These are phyloP conservation scores for Gymnothorax javanicus DNA, from an alignment of 2,797 vertebrate genomes.

Conservation along the genomic window DNA sequence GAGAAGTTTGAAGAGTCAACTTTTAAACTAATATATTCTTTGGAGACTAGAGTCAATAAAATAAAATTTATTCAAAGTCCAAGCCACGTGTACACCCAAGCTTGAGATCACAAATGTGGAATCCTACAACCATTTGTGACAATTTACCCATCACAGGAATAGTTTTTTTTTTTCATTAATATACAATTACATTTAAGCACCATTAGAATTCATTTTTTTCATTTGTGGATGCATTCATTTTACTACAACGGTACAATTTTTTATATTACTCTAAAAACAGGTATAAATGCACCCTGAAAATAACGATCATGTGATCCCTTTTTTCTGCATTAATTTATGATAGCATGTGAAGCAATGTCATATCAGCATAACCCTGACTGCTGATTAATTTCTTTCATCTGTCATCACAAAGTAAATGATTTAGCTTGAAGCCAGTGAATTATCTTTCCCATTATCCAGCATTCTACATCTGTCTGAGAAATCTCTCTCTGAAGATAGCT, in stretches of 20 bases:
- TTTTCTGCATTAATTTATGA: background rate
- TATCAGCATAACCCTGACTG: conserved; percentile 2
- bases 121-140: background rate
- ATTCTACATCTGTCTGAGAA: background rate
- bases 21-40: background rate
- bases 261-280: background rate
- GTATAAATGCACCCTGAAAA: background rate
- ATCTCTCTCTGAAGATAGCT: conserved; percentile 14
- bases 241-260: background rate
- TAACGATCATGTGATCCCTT: background rate
- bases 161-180: background rate
- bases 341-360: background rate
- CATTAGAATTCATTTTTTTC: background rate
- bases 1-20: background rate
- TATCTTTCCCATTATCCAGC: background rate
- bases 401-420: background rate
- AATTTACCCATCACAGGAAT: background rate
- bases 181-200: background rate
- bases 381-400: conserved; percentile 12
- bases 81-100: background rate
- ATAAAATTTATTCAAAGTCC: background rate
- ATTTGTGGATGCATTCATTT: background rate
- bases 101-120: background rate
- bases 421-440: conserved; percentile 3
- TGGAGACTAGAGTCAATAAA: background rate